A percentile compares a stretch with the other conserved stretches of the same genome.
phyloP scores from a whole-genome alignment of 2,113 vertebrate species.

The Aramus guarauna region DNA sequence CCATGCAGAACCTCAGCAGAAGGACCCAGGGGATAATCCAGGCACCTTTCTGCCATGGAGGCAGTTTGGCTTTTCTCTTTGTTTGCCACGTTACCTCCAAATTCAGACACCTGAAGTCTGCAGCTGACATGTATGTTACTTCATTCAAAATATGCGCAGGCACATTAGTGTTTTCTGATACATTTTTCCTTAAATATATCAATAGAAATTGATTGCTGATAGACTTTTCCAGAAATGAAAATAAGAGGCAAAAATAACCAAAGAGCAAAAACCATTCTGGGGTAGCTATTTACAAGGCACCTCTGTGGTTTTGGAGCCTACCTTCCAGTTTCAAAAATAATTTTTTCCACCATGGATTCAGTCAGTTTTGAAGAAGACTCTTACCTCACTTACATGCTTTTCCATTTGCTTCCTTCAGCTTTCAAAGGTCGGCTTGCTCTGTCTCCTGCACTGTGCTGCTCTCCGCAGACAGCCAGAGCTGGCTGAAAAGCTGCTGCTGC shows the following conservation, averaged over 20 bases:
- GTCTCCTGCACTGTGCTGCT: background rate
- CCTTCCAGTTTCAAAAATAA: background rate
- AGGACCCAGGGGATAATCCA: background rate
- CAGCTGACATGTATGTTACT: background rate
- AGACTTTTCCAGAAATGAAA: background rate
- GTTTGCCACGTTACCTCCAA: rapidly evolving
- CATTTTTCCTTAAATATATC: background rate
- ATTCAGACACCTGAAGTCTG: background rate
- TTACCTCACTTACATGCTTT: background rate
- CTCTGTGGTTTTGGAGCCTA: background rate
- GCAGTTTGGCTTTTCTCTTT: background rate
- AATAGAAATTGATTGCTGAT: background rate
- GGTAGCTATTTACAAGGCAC: background rate
- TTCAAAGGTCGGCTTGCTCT: background rate
- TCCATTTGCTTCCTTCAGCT: background rate
- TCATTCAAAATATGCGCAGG: background rate
- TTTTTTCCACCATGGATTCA: background rate
- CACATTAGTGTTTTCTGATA: background rate
- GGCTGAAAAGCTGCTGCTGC: background rate
- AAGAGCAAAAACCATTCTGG: background rate
- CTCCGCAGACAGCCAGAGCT: background rate
- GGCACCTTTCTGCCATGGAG: background rate
- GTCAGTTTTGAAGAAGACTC: background rate
- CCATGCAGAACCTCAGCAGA: background rate
- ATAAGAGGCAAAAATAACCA: background rate